These are phyloP conservation scores for Poeciliopsis occidentalis DNA, from an alignment of 2,113 vertebrate genomes.

Conservation along the genomic window DNA sequence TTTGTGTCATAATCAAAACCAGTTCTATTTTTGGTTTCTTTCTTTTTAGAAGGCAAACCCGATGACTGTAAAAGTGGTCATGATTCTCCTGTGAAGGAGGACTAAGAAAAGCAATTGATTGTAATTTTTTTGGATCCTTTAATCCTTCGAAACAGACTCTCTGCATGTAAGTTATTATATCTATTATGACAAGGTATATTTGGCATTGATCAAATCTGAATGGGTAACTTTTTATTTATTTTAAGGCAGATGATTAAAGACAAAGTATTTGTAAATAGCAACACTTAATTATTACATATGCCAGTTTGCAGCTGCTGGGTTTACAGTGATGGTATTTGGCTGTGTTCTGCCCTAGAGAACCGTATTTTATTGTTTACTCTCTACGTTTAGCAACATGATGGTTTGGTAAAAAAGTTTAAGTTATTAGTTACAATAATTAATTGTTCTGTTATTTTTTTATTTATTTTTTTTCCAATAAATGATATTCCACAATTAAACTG, in stretches of 20 bases:
- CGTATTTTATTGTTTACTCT: too few species aligned
- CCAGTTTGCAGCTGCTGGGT: background rate
- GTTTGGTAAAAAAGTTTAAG: background rate
- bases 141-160: too few species aligned
- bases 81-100: too few species aligned
- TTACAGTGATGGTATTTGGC: background rate
- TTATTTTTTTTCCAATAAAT: background rate
- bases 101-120: too few species aligned
- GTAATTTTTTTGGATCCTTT: too few species aligned
- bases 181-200: too few species aligned
- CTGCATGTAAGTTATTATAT: too few species aligned
- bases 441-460: background rate
- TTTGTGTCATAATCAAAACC: too few species aligned
- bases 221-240: background rate
- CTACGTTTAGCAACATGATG: background rate
- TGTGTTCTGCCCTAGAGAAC: background rate
- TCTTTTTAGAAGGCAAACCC: too few species aligned
- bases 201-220: too few species aligned
- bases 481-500: background rate
- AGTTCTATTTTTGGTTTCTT: too few species aligned
- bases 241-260: background rate
- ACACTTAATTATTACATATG: background rate
- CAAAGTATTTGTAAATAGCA: background rate
- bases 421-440: background rate
- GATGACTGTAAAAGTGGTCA: too few species aligned